Percentiles rank a stretch among this genome's conserved stretches.
These are phyloP conservation scores for Paguma larvata DNA, from an alignment of 2,797 vertebrate genomes.

Conservation along the genomic window DNA sequence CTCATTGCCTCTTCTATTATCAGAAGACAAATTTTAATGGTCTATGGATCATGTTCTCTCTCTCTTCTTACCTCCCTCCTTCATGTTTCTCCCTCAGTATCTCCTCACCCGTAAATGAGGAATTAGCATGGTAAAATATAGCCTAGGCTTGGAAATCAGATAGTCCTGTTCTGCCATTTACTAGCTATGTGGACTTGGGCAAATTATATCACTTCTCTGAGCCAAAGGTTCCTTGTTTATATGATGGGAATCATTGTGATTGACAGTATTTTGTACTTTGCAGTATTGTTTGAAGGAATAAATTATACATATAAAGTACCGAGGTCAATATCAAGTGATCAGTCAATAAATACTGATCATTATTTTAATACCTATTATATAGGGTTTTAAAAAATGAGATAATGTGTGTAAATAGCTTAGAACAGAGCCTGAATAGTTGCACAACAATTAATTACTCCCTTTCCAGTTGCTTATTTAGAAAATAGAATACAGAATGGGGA, in stretches of 20 bases:
- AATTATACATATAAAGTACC: constrained; percentile 24
- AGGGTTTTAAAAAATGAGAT: not conserved
- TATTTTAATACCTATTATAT: constrained; percentile 12
- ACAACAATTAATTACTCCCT: not conserved
- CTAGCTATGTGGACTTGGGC: not conserved
- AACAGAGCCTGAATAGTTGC: not conserved
- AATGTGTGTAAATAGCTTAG: constrained; percentile 7
- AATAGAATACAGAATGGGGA: constrained; percentile 14
- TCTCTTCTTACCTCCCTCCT: not conserved
- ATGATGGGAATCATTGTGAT: not conserved
- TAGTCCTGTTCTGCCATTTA: constrained; percentile 5
- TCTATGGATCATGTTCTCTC: not conserved
- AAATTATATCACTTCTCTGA: constrained; percentile 20
- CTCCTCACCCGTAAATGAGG: not conserved
- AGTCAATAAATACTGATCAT: constrained; percentile 50
- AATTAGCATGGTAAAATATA: not conserved
- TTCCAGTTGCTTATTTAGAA: not conserved
- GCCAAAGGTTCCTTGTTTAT: not conserved
- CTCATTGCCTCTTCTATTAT: not conserved
- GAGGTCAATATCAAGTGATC: not conserved
- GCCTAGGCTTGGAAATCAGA: not conserved
- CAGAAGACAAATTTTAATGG: not conserved
- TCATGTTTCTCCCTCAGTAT: no score
- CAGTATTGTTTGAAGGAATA: not conserved
- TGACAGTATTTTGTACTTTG: constrained; percentile 5